Evolutionary conservation across 2,888 invertebrate genomes (phyloP), one percentile per base, ranked within the genome.

Genomic region (Heterodera filipjevi): DNA sequence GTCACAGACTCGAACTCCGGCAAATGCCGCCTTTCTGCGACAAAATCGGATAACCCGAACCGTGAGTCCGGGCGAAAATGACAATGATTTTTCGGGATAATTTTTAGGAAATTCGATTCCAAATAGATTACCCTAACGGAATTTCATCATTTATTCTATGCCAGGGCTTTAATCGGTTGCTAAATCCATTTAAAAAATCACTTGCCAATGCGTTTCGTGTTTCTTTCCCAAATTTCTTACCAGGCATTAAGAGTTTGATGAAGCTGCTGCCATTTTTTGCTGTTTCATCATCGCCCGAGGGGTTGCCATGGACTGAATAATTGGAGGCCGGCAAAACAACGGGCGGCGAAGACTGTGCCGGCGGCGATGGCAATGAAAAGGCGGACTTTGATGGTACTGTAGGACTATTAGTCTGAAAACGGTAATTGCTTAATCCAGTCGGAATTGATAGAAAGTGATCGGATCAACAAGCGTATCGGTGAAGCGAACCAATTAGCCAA

Each of bases 241-340:
- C 75, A 39, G 75, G 64, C 64, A 32, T 46, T 30, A 75, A 14
- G 22, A 64, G 39, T 32, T 64, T 66, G 64, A 75, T 66, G 66
- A 75, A 75, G 30, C 59, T 53, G 66, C 53, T 53, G n/a, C 46
- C 30, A 19, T 75, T 27, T n/a, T 49, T 39, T 2, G n/a, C 10
- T 19, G 19, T 27, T 27, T 75, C 64, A 27, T 22, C 59, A 16
- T 35, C 35, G 14, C 68, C 68, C 1, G 33, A 19, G 32, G 33
- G 19, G 5, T 68, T 22, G 19, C 22, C 14, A 68, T 35, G 33
- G 33, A 68, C 68, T 0, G 68, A 68, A 22, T 68, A 68, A 35
- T 68, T 68, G 68, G 68, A 68, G 68, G 32, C 1, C 14, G 35
- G 68, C 68, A 68, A 35, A n/a, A 32, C 22, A 19, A 35, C 32